Conservation (phyloP, 2,797 vertebrate species). For the Buceros bicornis region DNA sequence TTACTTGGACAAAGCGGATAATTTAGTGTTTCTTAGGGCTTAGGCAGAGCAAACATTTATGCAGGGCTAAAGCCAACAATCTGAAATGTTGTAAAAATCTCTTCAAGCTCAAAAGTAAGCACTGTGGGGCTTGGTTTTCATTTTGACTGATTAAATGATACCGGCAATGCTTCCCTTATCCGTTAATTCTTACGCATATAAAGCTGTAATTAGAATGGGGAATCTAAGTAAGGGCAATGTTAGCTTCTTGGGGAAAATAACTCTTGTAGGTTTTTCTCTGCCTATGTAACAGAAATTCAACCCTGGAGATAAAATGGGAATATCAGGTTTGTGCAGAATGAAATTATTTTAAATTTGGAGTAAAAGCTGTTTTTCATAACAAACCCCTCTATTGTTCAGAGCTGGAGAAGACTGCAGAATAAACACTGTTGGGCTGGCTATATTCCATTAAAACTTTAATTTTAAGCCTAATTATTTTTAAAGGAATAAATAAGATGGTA, state of each 20-base stretch:
- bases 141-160: background rate
- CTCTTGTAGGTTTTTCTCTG: background rate
- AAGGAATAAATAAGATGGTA: background rate
- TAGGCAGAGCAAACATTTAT: background rate
- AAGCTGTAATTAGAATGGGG: background rate
- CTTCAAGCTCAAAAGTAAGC: background rate
- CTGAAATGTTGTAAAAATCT: background rate
- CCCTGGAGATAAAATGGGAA: background rate
- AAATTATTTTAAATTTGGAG: background rate
- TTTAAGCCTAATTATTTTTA: constrained; percentile 11
- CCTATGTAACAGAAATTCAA: background rate
- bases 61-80: background rate
- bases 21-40: background rate
- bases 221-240: background rate
- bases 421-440: background rate
- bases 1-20: background rate
- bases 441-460: background rate
- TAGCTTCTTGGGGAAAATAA: background rate
- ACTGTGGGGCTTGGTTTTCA: background rate
- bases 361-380: background rate
- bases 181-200: background rate
- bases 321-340: background rate
- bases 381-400: background rate
- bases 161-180: background rate
- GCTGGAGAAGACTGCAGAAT: background rate